These are phyloP conservation scores for Phrynocephalus guinanensis DNA, from an alignment of 2,797 vertebrate species.

Conservation along the genomic window DNA sequence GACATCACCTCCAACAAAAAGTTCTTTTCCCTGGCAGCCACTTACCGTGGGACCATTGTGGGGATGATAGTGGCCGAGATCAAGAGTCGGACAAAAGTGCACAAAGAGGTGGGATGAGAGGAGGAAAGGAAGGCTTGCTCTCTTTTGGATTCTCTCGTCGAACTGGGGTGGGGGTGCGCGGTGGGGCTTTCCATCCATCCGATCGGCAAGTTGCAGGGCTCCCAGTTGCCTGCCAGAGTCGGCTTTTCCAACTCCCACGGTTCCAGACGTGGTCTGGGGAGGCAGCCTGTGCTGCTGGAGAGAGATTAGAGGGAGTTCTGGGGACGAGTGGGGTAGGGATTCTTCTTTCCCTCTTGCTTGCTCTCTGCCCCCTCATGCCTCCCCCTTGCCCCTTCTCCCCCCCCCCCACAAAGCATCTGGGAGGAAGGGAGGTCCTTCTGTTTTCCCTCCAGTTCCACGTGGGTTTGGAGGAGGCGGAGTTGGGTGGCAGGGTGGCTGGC, in stretches of 20 bases:
- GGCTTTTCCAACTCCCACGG: too few species aligned
- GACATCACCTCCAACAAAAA: constrained; percentile 99
- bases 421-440: too few species aligned
- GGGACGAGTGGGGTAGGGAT: neutral
- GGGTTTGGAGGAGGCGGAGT: neutral
- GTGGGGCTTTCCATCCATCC: neutral
- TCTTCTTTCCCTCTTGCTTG: too few species aligned
- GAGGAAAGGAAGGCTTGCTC: fast-evolving
- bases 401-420: neutral
- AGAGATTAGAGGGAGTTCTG: too few species aligned
- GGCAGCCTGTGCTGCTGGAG: neutral
- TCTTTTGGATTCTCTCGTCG: neutral
- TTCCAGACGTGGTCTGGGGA: neutral
- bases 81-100: constrained; percentile 97
- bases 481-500: too few species aligned
- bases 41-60: constrained; percentile 93
- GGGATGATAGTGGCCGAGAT: constrained; percentile 99
- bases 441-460: too few species aligned
- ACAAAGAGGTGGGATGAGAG: constrained; percentile 90
- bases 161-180: fast-evolving
- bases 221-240: neutral
- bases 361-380: neutral
- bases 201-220: too few species aligned
- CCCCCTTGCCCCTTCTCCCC: neutral
- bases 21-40: constrained; percentile 98